phyloP scores from a whole-genome alignment of 1,140 invertebrate species.

The Pararge aegeria region DNA sequence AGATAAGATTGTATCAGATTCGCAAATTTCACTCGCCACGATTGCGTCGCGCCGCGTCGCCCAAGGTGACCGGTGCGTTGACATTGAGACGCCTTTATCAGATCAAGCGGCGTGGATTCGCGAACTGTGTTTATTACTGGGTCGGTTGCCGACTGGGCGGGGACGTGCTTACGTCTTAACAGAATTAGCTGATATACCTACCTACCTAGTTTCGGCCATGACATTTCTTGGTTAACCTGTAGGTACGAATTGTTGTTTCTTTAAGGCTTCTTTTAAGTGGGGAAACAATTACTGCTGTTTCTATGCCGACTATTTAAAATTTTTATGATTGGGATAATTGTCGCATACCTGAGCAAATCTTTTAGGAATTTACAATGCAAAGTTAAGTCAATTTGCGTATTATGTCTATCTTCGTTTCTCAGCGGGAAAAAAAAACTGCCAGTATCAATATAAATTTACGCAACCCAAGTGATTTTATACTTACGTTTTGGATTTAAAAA shows the following conservation, averaged over 20 bases:
- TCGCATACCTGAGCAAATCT: too few relatives aligned
- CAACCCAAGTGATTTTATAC: too few relatives aligned
- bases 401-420: too few relatives aligned
- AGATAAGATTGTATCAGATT: conserved; percentile 28
- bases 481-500: too few relatives aligned
- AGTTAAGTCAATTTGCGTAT: too few relatives aligned
- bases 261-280: background rate
- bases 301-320: background rate
- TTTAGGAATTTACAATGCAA: too few relatives aligned
- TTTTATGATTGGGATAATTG: too few relatives aligned
- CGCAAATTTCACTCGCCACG: conserved; percentile 40
- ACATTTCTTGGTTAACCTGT: conserved; percentile 13
- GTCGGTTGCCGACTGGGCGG: conserved; percentile 12
- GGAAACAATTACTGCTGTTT: background rate
- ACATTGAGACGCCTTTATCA: conserved; percentile 64
- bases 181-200: conserved; percentile 13
- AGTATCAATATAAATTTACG: too few relatives aligned
- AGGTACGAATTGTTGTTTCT: background rate
- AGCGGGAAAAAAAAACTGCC: too few relatives aligned
- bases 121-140: conserved; percentile 32
- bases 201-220: conserved; percentile 7
- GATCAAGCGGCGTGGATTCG: conserved; percentile 23
- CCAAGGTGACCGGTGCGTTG: conserved; percentile 71
- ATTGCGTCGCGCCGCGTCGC: conserved; percentile 38
- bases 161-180: conserved; percentile 12